A percentile compares a stretch with the other conserved stretches of the same genome.
phyloP scores from a whole-genome alignment of 2,797 vertebrate species.

The Chrysocyon brachyurus region DNA sequence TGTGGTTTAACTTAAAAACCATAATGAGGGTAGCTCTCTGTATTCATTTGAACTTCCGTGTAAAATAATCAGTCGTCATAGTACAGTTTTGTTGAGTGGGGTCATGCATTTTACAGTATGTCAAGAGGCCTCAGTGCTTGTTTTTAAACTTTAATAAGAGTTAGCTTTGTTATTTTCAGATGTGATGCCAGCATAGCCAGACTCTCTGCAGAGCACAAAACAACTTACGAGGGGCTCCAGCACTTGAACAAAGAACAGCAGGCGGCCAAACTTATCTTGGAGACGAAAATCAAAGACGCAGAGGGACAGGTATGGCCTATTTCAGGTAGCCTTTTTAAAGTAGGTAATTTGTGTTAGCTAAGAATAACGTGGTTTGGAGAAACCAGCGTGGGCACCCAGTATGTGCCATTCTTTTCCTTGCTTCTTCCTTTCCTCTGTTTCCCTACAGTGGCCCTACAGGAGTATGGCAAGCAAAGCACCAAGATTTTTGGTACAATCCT shows the following conservation, averaged over 20 bases:
- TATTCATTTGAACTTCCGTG: not conserved
- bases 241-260: conserved; percentile 90
- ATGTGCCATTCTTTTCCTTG: not conserved
- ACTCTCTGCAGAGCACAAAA: conserved; percentile 89
- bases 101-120: not conserved
- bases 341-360: conserved; percentile 39
- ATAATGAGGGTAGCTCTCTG: not conserved
- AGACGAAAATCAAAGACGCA: conserved; percentile 91
- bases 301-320: conserved; percentile 88
- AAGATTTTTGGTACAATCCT: not conserved
- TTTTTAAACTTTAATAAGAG: conserved; percentile 27
- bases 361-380: not conserved
- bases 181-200: conserved; percentile 90
- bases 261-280: conserved; percentile 89
- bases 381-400: not conserved
- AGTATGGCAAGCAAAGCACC: not conserved
- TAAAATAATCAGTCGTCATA: not conserved
- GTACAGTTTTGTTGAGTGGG: conserved; percentile 9
- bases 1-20: conserved; percentile 29
- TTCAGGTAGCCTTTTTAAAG: not conserved
- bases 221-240: conserved; percentile 89
- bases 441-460: not conserved
- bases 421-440: not conserved
- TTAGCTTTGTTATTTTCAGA: conserved; percentile 80
- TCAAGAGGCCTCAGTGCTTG: not conserved